Base-by-base conservation (phyloP, 2,888 invertebrate species). In the Mayetiola destructor region DNA sequence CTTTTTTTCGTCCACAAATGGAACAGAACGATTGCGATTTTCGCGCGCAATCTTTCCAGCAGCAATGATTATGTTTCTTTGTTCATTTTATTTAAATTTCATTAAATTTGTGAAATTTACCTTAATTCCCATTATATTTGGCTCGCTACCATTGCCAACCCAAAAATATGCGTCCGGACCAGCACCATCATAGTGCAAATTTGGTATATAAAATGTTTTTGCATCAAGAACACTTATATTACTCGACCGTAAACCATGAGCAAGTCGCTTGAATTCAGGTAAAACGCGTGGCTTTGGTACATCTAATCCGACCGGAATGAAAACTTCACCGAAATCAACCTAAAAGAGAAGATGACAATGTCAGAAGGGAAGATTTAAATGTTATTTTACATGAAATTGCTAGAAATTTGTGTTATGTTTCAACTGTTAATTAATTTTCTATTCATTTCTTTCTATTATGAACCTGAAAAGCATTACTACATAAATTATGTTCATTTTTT, bases 151-250 rank as follows among this genome's bases (percentile, higher is more conserved):
- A 64, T 84, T 90, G 16, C 93, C 92, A n/a, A 91, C 91, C 88
- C 89, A 91, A 73, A 93, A 93, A 72, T 89, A 92, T 1, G 92
- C 91, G 68, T 92, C 92, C 1, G 91, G 91, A 0, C 90, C 92
- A 1, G 84, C 86, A 30, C 92, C 92, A 65, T 93, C 92, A 67
- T 92, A 93, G 66, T 91, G 90, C 63, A 93, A 74, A 74, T 92
- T 91, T 8, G 92, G 91, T 62, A 93, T 91, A 72, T 87, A 87
- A 72, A 93, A 85, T 0, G 93, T 92, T 73, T 88, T 89, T 36
- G 90, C 89, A 71, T 93, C 92, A 58, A 93, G 73, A 14, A 93
- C 87, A 67, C 88, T 90, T 64, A 93, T 87, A 73, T 91, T 91
- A 63, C 91, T 92, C 3, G 92, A 92, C 6, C 90, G 80, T 0